Evolutionary conservation across 2,888 invertebrate genomes (phyloP).

Genomic region (Polydesmus complanatus): DNA sequence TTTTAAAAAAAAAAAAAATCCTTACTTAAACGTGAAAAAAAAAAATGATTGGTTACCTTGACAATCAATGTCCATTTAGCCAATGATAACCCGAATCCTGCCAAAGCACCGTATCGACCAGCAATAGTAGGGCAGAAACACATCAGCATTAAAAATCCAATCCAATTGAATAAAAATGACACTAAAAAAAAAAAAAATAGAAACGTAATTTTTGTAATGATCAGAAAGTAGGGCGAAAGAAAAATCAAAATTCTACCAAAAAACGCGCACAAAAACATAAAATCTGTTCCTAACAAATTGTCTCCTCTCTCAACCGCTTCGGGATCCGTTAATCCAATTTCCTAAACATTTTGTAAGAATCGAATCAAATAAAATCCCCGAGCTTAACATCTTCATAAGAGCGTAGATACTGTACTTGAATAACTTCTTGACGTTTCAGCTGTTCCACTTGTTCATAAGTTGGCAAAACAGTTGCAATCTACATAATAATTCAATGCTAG

Average conservation of each 20-base stretch:
- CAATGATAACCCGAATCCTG: conserved; percentile 81
- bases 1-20: neutral
- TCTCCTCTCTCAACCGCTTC: conserved; percentile 61
- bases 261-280: conserved; percentile 85
- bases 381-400: neutral
- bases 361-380: conserved; percentile 1
- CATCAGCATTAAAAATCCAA: conserved; percentile 79
- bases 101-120: conserved; percentile 78
- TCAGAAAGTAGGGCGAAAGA: no score
- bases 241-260: conserved; percentile 46
- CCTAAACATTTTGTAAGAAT: conserved; percentile 44
- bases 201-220: no score
- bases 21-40: neutral
- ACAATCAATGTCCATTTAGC: conserved; percentile 93
- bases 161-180: conserved; percentile 91
- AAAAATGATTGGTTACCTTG: conserved; percentile 37
- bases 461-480: conserved; percentile 67
- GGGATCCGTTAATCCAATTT: conserved; percentile 50
- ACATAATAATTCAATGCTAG: no score
- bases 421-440: conserved; percentile 51
- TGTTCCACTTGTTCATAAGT: conserved; percentile 85
- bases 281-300: conserved; percentile 74
- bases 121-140: conserved; percentile 91
- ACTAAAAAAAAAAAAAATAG: conserved; percentile 42
- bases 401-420: conserved; percentile 14